Base-by-base conservation (phyloP, 2,888 invertebrate genomes). In the Pilophorus perplexus region DNA sequence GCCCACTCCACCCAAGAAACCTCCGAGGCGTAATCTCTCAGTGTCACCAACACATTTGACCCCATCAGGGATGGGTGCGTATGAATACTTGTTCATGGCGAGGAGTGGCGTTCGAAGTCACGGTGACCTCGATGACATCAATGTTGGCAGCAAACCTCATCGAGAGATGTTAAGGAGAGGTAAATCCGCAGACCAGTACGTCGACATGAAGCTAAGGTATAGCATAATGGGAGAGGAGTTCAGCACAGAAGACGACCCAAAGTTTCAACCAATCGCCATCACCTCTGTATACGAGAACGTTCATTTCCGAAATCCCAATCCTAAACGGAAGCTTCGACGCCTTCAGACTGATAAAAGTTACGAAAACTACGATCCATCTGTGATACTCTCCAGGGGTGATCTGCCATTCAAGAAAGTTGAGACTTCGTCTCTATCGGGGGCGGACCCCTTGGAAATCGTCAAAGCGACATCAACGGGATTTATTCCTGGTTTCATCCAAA, bases 1-100 rank as follows among this genome's bases (percentile, higher is more conserved):
- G 88, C 88, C 89, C 57, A 89, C 88, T 64, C 90, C 92, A 64
- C 92, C 92, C 50, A 91, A 91, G 80, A 93, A 93, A 78, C 92
- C 93, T 69, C 93, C 93, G 2, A 82, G 93, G 57, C 82, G 92
- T 72, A 91, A 91, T 77, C 81, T 92, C 64, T 90, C 90, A 12
- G 88, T 90, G 68, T 91, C 91, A 16, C 92, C 92, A 22, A 92
- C 90, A 25, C 90, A 91, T 75, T 76, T 83, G 52, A 78, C 78
- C 8, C 80, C 82, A 37, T 84, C 84, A 76, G 86, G 86, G 76
- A 79, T 82, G 74, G 79, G 79, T 2, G 68, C 71, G 14, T 85
- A 84, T 76, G 85, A 85, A 74, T 84, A 84, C 73, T 76, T 85
- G 69, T 84, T 81, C 76, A 76, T 85, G 68, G 83, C 83, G 0